Evolutionary conservation across 2,797 vertebrate genomes (phyloP).

Genomic region (Crocodylus rhombifer): DNA sequence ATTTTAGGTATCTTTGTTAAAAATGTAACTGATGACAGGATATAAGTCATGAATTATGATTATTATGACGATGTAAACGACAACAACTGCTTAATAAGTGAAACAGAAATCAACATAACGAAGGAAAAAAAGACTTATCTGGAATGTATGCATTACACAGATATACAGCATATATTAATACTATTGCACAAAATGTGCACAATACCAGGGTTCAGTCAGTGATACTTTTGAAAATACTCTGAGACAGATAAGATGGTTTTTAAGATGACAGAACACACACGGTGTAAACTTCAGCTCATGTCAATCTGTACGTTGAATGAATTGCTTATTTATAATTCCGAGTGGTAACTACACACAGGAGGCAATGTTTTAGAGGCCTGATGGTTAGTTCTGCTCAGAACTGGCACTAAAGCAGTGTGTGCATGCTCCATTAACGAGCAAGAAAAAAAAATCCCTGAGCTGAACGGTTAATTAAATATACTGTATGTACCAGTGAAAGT

Average conservation of each 20-base stretch:
- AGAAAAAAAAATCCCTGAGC: not conserved
- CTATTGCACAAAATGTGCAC: not conserved
- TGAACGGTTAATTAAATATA: constrained; percentile 35
- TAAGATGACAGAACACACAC: not conserved
- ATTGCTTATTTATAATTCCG: constrained; percentile 1
- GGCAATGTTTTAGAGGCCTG: constrained; percentile 1
- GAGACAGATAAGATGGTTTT: not conserved
- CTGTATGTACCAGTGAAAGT: not conserved
- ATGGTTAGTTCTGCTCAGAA: constrained; percentile 32
- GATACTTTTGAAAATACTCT: not conserved
- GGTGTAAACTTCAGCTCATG: not conserved
- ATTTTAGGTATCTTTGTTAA: not conserved
- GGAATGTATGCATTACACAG: not conserved
- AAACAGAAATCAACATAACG: not conserved
- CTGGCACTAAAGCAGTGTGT: constrained; percentile 4
- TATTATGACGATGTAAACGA: not conserved
- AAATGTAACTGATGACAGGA: not conserved
- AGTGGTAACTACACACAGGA: constrained; percentile 34
- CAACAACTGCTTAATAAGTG: not conserved
- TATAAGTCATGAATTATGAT: not conserved
- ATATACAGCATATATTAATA: not conserved
- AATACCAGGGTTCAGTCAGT: not conserved
- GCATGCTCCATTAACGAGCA: not conserved
- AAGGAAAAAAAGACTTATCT: not conserved
- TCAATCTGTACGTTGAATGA: not conserved